Conservation (phyloP, 2,113 vertebrate species). For the Heptranchias perlo region DNA sequence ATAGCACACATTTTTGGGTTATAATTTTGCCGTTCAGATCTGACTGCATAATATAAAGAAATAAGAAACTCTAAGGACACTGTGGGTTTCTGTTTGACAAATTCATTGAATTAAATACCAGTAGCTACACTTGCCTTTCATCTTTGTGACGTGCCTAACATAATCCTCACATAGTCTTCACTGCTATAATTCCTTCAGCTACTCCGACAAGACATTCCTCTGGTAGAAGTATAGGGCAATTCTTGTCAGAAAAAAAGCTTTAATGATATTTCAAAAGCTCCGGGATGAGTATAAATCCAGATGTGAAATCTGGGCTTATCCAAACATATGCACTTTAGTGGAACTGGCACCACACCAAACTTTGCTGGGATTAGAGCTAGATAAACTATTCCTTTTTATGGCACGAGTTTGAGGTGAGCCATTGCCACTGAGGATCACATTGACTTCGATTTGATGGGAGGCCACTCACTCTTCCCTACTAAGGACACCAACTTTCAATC, state of each 20-base stretch:
- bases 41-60: constrained; percentile 14
- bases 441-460: not conserved
- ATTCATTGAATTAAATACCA: constrained; percentile 4
- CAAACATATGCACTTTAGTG: constrained; percentile 19
- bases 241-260: constrained; percentile 4
- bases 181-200: constrained; percentile 26
- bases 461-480: not conserved
- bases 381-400: no score
- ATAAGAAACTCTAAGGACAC: not conserved
- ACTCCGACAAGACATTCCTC: constrained; percentile 13
- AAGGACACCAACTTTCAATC: not conserved
- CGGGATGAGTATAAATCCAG: constrained; percentile 24
- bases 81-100: constrained; percentile 7
- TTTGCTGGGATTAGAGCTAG: not conserved
- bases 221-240: not conserved
- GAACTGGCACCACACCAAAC: not conserved
- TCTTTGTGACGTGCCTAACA: constrained; percentile 11
- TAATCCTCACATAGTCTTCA: not conserved
- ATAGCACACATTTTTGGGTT: constrained; percentile 22
- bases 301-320: constrained; percentile 26
- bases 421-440: not conserved
- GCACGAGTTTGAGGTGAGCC: not conserved
- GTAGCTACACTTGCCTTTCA: not conserved
- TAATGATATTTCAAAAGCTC: constrained; percentile 13
- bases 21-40: constrained; percentile 24